phyloP scores from a whole-genome alignment of 2,888 invertebrate species.

The Lasioglossum vierecki region DNA sequence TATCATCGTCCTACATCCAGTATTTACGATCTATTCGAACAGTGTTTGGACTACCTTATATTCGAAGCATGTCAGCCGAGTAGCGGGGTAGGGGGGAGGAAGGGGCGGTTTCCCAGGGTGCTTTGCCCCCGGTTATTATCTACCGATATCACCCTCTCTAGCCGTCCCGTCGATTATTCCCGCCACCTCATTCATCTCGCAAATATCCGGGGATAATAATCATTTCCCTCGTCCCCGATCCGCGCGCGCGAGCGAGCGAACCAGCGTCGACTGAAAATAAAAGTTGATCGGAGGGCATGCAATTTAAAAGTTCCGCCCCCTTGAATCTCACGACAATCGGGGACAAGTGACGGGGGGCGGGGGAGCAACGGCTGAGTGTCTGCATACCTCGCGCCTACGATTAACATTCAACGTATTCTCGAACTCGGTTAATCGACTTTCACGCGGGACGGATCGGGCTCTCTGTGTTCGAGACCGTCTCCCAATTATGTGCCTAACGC shows the following conservation, averaged over 20 bases:
- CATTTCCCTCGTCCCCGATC: slow-evolving; percentile 28
- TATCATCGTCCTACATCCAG: neutral
- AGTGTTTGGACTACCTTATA: slow-evolving; percentile 34
- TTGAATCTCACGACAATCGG: slow-evolving; percentile 22
- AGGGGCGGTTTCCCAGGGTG: slow-evolving; percentile 9
- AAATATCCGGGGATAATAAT: slow-evolving; percentile 53
- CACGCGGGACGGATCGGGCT: neutral
- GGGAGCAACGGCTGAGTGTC: neutral
- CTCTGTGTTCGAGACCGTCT: neutral
- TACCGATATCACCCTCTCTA: slow-evolving; percentile 46
- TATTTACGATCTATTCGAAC: slow-evolving; percentile 40
- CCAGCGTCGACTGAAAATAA: slow-evolving; percentile 33
- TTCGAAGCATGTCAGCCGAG: slow-evolving; percentile 12
- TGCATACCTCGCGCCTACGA: slow-evolving; percentile 7
- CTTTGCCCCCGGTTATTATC: slow-evolving; percentile 45
- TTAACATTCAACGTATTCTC: slow-evolving; percentile 39
- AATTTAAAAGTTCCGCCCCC: slow-evolving; percentile 29
- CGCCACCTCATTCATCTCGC: slow-evolving; percentile 46
- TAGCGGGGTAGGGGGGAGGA: neutral
- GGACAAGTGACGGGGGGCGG: neutral
- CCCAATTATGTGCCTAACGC: neutral
- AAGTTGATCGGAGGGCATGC: slow-evolving; percentile 26
- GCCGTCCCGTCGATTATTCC: slow-evolving; percentile 43
- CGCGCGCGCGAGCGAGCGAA: neutral
- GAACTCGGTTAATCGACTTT: slow-evolving; percentile 26